Conservation (phyloP, 2,888 invertebrate genomes). For the Hybos culiciformis region DNA sequence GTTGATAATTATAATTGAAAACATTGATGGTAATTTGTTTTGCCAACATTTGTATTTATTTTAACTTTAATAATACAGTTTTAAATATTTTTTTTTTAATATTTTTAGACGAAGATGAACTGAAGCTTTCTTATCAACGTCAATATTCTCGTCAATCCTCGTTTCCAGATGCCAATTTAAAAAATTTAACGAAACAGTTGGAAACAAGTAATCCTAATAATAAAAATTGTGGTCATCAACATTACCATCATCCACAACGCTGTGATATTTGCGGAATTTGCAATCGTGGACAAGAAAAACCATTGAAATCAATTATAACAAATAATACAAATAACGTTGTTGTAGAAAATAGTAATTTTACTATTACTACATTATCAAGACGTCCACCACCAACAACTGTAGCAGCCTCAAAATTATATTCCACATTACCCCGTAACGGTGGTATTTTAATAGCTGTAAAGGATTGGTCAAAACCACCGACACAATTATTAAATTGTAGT, state of each 20-base stretch:
- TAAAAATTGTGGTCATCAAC: conserved; percentile 12
- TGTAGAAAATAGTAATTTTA: conserved; percentile 34
- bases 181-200: conserved; percentile 9
- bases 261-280: conserved; percentile 32
- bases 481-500: conserved; percentile 11
- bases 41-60: neutral
- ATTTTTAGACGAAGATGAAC: too few species aligned
- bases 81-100: too few species aligned
- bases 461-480: conserved; percentile 42
- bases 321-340: conserved; percentile 40
- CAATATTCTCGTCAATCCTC: conserved; percentile 19
- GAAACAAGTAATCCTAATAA: too few species aligned
- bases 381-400: neutral
- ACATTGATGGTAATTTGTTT: neutral
- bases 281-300: conserved; percentile 37
- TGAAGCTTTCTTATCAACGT: too few species aligned
- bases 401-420: conserved; percentile 15
- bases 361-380: conserved; percentile 33
- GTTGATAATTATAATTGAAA: too few species aligned
- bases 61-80: too few species aligned
- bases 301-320: conserved; percentile 40
- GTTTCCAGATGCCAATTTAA: conserved; percentile 17
- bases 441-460: conserved; percentile 49
- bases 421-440: conserved; percentile 37
- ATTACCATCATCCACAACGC: neutral